Evolutionary conservation across 2,113 vertebrate genomes (phyloP).

Genomic region (Cyanoramphus novaezelandiae): DNA sequence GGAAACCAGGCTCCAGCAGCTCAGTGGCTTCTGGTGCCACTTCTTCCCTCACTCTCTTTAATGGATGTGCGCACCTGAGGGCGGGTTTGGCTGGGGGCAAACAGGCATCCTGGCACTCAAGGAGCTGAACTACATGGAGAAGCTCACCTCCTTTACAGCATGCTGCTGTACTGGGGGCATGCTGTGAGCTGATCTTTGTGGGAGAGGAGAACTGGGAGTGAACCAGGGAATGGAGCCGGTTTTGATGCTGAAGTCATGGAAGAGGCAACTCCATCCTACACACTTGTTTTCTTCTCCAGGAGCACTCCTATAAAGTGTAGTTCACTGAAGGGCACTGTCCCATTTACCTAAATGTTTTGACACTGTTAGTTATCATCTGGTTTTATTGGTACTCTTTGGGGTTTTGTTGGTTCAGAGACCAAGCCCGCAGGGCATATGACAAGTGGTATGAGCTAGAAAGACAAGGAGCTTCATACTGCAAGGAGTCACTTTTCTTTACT

Average conservation of each 20-base stretch:
- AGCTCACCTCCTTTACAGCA: background rate
- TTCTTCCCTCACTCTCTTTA: background rate
- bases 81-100: rapidly evolving
- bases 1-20: background rate
- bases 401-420: background rate
- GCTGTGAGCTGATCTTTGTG: background rate
- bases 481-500: conserved; percentile 67
- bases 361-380: background rate
- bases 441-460: conserved; percentile 23
- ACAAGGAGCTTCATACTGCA: background rate
- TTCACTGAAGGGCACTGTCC: background rate
- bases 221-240: background rate
- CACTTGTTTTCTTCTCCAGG: background rate
- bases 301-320: background rate
- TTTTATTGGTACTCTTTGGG: background rate
- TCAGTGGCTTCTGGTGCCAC: background rate
- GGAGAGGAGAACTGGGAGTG: background rate
- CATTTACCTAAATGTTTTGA: conserved; percentile 21
- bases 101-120: rapidly evolving
- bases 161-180: rapidly evolving
- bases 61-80: rapidly evolving
- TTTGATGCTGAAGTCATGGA: background rate
- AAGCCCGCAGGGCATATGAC: background rate
- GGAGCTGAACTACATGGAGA: background rate
- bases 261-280: background rate